Evolutionary conservation across 1,140 invertebrate genomes (phyloP), one percentile per base, ranked within the genome.

Genomic region (Sinonovacula constricta): DNA sequence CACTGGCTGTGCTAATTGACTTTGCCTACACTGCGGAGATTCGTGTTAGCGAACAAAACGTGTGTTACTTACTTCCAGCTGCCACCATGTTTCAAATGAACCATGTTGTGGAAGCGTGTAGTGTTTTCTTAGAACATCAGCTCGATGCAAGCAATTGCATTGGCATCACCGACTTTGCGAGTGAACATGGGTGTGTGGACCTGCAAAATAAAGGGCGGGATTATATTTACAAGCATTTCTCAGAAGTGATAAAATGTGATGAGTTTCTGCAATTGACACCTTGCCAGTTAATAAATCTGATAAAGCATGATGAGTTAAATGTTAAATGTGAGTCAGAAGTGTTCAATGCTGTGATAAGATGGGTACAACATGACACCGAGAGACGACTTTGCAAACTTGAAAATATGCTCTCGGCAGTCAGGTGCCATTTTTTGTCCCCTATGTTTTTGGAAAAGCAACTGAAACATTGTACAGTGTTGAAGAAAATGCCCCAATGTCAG

Each of bases 21-120:
- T 98, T 97, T 88, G 97, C 97, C 93, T 98, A 98, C 89, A 97
- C 96, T 12, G 96, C 96, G 54, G 94, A 95, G 89, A 95, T 97
- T 76, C 92, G 94, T 67, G 95, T 97, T 24, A 97, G 95, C n/a
- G 96, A 97, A 92, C 93, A 95, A 74, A 97, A 96, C 26, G 96
- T 98, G 4, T 98, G 96, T 90, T 95, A 96, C 80, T 91, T 98
- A 30, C 92, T 98, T 81, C 95, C 96, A 3, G 96, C 96, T 33
- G 96, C 97, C 30, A 97, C 96, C 22, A 98, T 98, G 96, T 96
- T 97, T 89, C 96, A 97, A 94, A 95, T 97, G 85, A 94, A 93
- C 75, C 95, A 96, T 92, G 95, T 98, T 30, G 96, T 97, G 81
- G 95, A 97, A 83, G 96, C 96, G 0, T 98, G 96, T 91, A 96